These are phyloP conservation scores for Willisornis vidua DNA, from an alignment of 2,113 vertebrate genomes.

Conservation along the genomic window DNA sequence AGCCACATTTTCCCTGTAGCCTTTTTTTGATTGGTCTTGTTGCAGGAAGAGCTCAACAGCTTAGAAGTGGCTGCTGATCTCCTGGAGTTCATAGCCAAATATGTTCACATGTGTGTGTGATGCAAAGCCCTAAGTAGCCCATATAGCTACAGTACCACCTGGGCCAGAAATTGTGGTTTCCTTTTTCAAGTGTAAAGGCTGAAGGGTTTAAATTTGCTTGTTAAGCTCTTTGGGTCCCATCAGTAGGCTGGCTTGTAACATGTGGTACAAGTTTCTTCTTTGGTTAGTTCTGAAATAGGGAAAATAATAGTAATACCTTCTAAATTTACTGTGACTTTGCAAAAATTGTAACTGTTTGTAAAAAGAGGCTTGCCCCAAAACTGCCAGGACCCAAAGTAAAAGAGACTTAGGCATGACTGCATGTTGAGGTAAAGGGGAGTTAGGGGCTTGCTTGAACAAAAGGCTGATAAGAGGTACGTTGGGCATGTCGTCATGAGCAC, in stretches of 20 bases:
- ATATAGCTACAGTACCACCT: not conserved
- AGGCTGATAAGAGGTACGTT: too few relatives aligned
- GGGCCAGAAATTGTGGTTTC: not conserved
- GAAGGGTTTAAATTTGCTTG: not conserved
- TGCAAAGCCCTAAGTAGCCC: not conserved
- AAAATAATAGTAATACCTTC: too few relatives aligned
- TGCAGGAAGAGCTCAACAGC: not conserved
- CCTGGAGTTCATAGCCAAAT: fast-evolving
- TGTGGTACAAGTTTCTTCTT: not conserved
- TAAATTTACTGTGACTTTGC: too few relatives aligned
- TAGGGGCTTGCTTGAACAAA: too few relatives aligned
- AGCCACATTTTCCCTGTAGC: not conserved
- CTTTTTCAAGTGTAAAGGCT: not conserved
- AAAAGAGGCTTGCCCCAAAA: too few relatives aligned
- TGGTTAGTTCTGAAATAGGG: not conserved
- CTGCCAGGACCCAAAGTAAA: too few relatives aligned
- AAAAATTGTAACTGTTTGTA: too few relatives aligned
- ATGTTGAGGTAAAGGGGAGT: too few relatives aligned
- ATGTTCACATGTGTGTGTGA: not conserved
- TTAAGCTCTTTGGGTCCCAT: not conserved
- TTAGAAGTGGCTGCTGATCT: not conserved
- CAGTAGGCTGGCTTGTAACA: not conserved
- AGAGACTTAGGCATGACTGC: too few relatives aligned
- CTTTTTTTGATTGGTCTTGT: not conserved
- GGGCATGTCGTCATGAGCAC: too few relatives aligned